Evolutionary conservation across 1,140 invertebrate genomes (phyloP), one percentile per base, ranked within the genome.

Genomic region (Eumeta japonica): DNA sequence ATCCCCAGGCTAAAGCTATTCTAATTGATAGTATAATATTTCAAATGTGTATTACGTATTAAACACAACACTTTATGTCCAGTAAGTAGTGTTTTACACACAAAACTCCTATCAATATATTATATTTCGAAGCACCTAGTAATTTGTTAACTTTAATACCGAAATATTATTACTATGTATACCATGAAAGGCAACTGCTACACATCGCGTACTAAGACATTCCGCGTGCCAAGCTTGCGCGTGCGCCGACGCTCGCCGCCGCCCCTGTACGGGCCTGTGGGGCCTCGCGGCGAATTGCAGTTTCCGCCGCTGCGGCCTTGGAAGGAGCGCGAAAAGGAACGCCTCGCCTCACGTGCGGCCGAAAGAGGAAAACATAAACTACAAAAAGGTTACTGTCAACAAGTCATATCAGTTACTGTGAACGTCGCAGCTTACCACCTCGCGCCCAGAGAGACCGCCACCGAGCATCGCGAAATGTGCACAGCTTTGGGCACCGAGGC

Each of bases 171-270:
- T n/a, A n/a, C n/a, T n/a, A n/a, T n/a, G n/a, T n/a, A n/a, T n/a
- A n/a, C n/a, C n/a, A n/a, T n/a, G n/a, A n/a, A n/a, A 35, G 67
- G 62, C 4, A 72, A 72, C 34, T 65, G 59, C 39, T 67, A 68
- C 35, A 63, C 59, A 0, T 32, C 45, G 1, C 38, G 53, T 0
- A 48, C 58, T 0, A 70, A 66, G 37, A 59, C 56, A 0, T 58
- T 72, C 46, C 51, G 63, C 1, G 28, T 45, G 0, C 32, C 53
- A 4, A 62, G 66, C 40, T 66, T 68, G 65, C 68, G 65, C 0
- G 62, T 63, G 0, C 62, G 62, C 35, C 41, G 42, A 2, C 50
- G 57, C 0, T 31, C 41, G 3, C 56, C 58, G 0, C 55, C 54
- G 0, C 27, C 52, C 4, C 44, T 63, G 16, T 70, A 62, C 35